Evolutionary conservation across 2,888 invertebrate genomes (phyloP).

Genomic region (Neoscelio sp.): DNA sequence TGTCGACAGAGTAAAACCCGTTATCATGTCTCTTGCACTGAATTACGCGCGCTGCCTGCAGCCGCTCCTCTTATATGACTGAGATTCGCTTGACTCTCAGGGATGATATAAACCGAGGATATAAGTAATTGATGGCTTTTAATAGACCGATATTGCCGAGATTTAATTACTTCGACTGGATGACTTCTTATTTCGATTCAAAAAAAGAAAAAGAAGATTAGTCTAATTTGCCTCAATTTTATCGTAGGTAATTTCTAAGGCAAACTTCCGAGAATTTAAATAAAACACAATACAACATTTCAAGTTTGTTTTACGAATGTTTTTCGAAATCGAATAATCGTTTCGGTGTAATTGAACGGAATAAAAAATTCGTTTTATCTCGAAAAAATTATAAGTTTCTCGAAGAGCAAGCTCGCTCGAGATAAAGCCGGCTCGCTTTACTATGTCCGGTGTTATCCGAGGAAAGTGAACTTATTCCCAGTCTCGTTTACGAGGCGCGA

Average conservation of each 20-base stretch:
- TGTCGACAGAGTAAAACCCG: conserved; percentile 66
- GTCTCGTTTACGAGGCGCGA: conserved; percentile 73
- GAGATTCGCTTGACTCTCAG: conserved; percentile 42
- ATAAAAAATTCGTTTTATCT: conserved; percentile 34
- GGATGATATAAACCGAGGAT: conserved; percentile 48
- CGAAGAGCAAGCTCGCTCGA: not conserved
- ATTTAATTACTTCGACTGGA: conserved; percentile 38
- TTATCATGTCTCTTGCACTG: conserved; percentile 68
- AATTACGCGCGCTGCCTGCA: conserved; percentile 64
- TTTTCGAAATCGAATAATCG: conserved; percentile 30
- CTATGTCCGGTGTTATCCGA: conserved; percentile 26
- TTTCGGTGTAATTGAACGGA: conserved; percentile 27
- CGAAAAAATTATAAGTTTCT: conserved; percentile 34
- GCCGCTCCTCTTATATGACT: conserved; percentile 62
- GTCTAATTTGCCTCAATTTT: not conserved
- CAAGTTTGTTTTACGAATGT: not conserved
- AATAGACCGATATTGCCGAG: conserved; percentile 44
- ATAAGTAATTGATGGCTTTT: conserved; percentile 58
- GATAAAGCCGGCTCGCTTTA: conserved; percentile 26
- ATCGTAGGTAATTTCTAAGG: no score
- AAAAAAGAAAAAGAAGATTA: no score
- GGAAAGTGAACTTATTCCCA: conserved; percentile 63
- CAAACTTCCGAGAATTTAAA: conserved; percentile 33
- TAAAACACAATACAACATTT: conserved; percentile 16
- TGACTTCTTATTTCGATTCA: not conserved